Percentiles rank a stretch among this genome's conserved stretches.
These are phyloP conservation scores for Crenuchus spilurus DNA, from an alignment of 2,797 vertebrate genomes.

Conservation along the genomic window DNA sequence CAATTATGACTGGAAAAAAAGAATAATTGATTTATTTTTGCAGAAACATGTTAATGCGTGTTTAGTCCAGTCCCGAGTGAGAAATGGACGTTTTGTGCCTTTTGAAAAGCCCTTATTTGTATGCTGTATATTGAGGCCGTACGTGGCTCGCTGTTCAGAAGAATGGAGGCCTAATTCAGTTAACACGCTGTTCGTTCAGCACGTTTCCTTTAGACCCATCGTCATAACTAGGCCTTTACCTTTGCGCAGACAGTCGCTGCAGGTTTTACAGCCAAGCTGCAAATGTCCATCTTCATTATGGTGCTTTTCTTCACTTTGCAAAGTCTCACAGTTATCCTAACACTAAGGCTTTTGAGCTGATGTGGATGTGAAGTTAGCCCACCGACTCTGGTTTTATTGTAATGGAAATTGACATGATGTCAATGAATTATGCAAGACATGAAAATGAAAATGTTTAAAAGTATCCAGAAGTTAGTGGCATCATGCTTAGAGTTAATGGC, in stretches of 20 bases:
- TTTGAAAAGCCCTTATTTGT: slow-evolving; percentile 29
- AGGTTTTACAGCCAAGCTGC: not conserved
- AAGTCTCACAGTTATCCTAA: no score
- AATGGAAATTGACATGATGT: no score
- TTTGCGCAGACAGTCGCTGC: not conserved
- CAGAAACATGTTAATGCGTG: slow-evolving; percentile 54
- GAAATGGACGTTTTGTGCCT: slow-evolving; percentile 36
- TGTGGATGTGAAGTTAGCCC: not conserved
- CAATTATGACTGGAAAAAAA: slow-evolving; percentile 39
- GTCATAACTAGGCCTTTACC: not conserved
- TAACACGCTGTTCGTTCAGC: slow-evolving; percentile 23
- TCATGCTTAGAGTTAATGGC: no score
- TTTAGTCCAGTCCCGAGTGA: slow-evolving; percentile 44
- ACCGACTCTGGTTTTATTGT: no score
- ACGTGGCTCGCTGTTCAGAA: not conserved
- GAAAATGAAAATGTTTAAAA: no score
- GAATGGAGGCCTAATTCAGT: not conserved
- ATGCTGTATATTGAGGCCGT: not conserved
- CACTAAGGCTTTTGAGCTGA: not conserved
- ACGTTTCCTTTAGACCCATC: not conserved
- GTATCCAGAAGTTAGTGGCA: no score
- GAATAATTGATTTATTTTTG: slow-evolving; percentile 52
- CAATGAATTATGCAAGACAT: no score
- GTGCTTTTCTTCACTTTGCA: not conserved
- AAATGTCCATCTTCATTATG: not conserved